Conservation (phyloP, 2,888 invertebrate species). For the Catocala nupta region DNA sequence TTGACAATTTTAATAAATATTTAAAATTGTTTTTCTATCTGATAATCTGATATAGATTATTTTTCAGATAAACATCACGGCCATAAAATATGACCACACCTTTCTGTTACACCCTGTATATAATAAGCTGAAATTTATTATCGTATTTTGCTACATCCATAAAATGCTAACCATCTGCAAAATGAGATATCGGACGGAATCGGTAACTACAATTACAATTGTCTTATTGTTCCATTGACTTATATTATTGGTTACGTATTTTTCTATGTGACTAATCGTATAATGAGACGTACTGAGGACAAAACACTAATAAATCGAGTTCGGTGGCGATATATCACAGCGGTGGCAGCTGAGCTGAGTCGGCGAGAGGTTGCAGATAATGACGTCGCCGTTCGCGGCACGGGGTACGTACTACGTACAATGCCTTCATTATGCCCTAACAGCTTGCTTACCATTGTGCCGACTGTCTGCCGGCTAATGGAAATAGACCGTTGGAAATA, state of each 20-base stretch:
- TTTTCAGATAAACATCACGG: too few relatives aligned
- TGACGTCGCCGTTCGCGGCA: slow-evolving; percentile 71
- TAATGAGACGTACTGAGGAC: slow-evolving; percentile 58
- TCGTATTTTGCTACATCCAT: too few relatives aligned
- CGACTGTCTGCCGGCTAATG: slow-evolving; percentile 68
- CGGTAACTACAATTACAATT: neutral
- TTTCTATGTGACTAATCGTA: slow-evolving; percentile 48
- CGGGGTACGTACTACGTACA: slow-evolving; percentile 59
- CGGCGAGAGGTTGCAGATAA: slow-evolving; percentile 74
- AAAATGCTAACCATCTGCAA: too few relatives aligned
- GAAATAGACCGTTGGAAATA: slow-evolving; percentile 62
- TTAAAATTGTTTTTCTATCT: too few relatives aligned
- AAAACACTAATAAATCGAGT: slow-evolving; percentile 74
- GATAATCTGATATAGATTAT: too few relatives aligned
- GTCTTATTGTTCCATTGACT: neutral
- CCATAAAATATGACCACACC: too few relatives aligned
- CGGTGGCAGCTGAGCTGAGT: slow-evolving; percentile 68
- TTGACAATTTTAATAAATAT: too few relatives aligned
- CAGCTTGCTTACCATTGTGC: slow-evolving; percentile 81
- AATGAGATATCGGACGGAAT: too few relatives aligned
- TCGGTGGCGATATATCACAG: slow-evolving; percentile 69
- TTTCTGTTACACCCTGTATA: too few relatives aligned
- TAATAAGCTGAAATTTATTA: too few relatives aligned
- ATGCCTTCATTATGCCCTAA: slow-evolving; percentile 80
- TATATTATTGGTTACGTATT: slow-evolving; percentile 9